Evolutionary conservation across 2,113 vertebrate genomes (phyloP), one percentile per base, ranked within the genome.

Genomic region (Platysternon megacephalum): DNA sequence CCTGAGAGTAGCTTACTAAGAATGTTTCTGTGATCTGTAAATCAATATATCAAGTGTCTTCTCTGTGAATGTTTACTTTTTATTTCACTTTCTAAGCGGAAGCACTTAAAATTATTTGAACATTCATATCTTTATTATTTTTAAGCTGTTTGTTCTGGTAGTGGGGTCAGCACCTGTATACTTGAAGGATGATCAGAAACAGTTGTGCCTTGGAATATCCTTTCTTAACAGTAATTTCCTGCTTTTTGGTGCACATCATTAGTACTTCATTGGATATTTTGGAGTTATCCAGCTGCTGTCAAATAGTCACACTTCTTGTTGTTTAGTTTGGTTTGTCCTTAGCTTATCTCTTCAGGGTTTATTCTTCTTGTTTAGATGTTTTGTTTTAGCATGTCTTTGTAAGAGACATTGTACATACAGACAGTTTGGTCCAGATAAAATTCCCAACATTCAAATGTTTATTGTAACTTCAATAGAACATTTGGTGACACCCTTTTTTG

Each of bases 41-140:
- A 85, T 82, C 19, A 58, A 29, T 96, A 72, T 11, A 91, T 86
- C 7, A 94, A 88, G 52, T 53, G 65, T 86, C 48, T 68, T 84
- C 86, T 39, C 4, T 91, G 58, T 19, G 85, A 90, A 83, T 93
- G 92, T 88, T 72, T 51, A 83, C 78, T 53, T 44, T 95, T 55
- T 80, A 46, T 93, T 95, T 95, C 91, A 84, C 26, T 95, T 92
- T 92, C 65, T 87, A 85, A 85, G 56, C 84, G 21, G 78, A 94
- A 74, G 2, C 22, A 81, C 88, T 85, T 96, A 79, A 91, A 78
- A 44, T 78, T 81, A 65, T 84, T 94, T 91, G 79, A 93, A 91
- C 8, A 88, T 56, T 85, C 2, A 14, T 55, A 87, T 90, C 46
- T 95, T 10, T 89, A 74, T 91, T 68, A 48, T 35, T 93, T 91